Base-by-base conservation (phyloP, 2,888 invertebrate genomes). In the Macaria liturata region DNA sequence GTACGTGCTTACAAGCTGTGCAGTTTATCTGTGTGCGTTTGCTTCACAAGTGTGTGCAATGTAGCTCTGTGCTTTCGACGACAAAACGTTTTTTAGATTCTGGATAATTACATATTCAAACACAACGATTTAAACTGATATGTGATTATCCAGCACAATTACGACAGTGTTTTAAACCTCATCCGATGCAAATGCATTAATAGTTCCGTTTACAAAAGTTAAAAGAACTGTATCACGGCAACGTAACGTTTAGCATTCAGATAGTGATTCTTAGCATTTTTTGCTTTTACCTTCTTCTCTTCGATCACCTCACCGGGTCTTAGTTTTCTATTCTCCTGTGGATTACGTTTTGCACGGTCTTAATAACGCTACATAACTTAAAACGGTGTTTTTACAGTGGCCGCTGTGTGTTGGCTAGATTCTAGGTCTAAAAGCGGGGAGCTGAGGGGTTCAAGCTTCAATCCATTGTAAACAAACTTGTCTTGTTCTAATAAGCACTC, bases 221-320 rank as follows among this genome's bases (percentile, higher is more conserved):
- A 90, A n/a, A n/a, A 88, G 77, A 79, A 79, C 80, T 66, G 80
- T 81, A 81, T 84, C 84, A 90, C 87, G 88, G 90, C 88, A 86
- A 84, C 84, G 81, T 84, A 80, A 87, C 84, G 84, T 77, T 83
- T 84, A 91, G 89, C 91, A 91, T 91, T 88, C 89, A 89, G 80
- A 83, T 79, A 59, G 61, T 61, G 83, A 81, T 76, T 83, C 80
- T 81, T 82, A 85, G 82, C 83, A 75, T 74, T 79, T 49, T 80
- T 83, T 79, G 76, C 80, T 85, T 84, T 96, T 96, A 98, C 97
- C 97, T 97, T 97, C 94, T 96, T 97, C 87, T 97, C 97, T 93
- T 97, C 97, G 92, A 97, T 92, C 92, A 97, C 96, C 94, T 98
- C 97, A 92, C 97, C 97, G 76, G 97, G 97, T 86, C 97, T 97